phyloP scores from a whole-genome alignment of 2,113 vertebrate genomes.

The Neogobius melanostomus region DNA sequence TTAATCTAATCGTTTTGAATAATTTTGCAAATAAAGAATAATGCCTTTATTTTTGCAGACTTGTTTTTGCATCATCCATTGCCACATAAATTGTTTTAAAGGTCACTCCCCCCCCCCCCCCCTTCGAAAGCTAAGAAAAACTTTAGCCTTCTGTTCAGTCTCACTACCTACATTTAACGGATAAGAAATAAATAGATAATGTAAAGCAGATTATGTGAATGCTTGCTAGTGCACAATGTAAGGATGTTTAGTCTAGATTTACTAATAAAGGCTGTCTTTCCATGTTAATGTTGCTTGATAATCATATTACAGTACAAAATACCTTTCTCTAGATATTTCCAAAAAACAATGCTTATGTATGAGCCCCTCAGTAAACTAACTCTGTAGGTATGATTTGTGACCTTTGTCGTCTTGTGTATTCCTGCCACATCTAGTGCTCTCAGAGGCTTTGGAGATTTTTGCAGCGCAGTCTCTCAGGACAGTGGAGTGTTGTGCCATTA shows the following conservation, averaged over 20 bases:
- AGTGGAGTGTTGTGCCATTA: conserved; percentile 61
- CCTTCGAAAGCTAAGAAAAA: no score
- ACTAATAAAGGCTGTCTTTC: no score
- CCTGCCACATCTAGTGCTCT: conserved; percentile 32
- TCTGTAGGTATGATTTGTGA: background rate
- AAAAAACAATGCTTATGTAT: no score
- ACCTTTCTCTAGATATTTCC: no score
- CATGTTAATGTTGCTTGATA: no score
- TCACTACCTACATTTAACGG: no score
- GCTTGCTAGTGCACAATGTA: no score
- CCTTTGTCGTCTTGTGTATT: conserved; percentile 18
- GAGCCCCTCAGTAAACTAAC: background rate
- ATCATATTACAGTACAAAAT: no score
- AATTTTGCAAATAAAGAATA: conserved; percentile 8
- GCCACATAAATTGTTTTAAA: background rate
- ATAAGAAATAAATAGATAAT: no score
- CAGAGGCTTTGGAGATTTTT: conserved; percentile 24
- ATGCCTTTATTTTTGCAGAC: background rate
- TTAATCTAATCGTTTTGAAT: background rate
- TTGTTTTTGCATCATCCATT: background rate
- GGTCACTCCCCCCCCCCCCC: background rate
- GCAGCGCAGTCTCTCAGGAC: conserved; percentile 38
- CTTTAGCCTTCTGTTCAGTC: no score
- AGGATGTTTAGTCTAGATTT: no score
- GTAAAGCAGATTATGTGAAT: no score